Evolutionary conservation across 2,113 vertebrate genomes (phyloP), one percentile per base, ranked within the genome.

Genomic region (Vombatus ursinus): DNA sequence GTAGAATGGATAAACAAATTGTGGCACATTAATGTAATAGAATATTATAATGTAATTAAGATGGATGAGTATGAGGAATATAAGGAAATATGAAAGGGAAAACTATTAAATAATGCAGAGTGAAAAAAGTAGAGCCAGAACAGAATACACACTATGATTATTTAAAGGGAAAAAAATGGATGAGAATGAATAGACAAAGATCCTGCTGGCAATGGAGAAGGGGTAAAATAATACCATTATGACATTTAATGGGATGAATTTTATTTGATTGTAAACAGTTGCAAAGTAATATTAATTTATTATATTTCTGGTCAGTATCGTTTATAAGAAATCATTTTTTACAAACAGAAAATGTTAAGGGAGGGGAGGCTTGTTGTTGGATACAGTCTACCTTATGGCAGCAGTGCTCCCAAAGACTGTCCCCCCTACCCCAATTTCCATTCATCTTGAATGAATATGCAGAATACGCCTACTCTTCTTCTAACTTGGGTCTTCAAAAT

Each of bases 401-500:
- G 24, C 44, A 1, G 11, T 50, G 28, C 52, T 51, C 26, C 49
- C 53, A 52, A 51, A 89, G 93, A 68, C 28, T 48, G 37, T 44
- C n/a, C 37, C 68, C 48, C 68, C 68, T 23, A n/a, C 44, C 16
- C 11, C 31, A 84, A 31, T 23, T 77, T 52, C 54, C 44, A 44
- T 37, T 94, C 25, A 50, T 52, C 11, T 89, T 84, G 12, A 96
- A 94, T 91, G 91, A 94, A 94, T 90, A 90, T 52, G 90, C 91
- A 93, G 47, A 96, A 47, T 2, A 31, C 44, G n/a, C 90, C 50
- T 11, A 54, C 48, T 51, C 26, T 28, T 53, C 47, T 92, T 91
- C 95, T 91, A 8, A 53, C 68, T 94, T 94, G 11, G 47, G 94
- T 52, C 3, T 90, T 90, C 89, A 94, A 16, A 61, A 22, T 23